Base-by-base conservation (phyloP, 2,113 vertebrate species). In the Electrona antarctica region DNA sequence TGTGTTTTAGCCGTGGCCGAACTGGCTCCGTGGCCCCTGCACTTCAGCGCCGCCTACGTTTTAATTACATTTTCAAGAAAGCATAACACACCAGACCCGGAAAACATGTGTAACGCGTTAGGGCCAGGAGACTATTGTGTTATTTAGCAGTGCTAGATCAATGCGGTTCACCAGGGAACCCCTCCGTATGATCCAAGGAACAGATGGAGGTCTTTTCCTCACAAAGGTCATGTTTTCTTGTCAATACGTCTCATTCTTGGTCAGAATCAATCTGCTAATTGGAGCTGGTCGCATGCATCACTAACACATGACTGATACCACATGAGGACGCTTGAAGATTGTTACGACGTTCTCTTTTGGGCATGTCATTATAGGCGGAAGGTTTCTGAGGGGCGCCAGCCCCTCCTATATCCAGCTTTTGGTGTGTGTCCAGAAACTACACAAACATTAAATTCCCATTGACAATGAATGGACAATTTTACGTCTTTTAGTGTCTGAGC, bases 81-180 rank as follows among this genome's bases (percentile, higher is more conserved):
- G 63, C 11, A 11, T 47, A 60, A 47, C 6, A 3, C 29, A 59
- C 7, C 54, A 73, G 78, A 85, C 85, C 77, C 71, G 67, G 67
- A 82, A 83, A 84, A 83, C 85, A 86, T 86, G 67, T 89, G 81
- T 75, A 63, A 67, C 45, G 21, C 52, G 75, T 88, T 80, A 80
- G n/a, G 21, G 66, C 47, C 56, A 12, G 74, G 21, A 64, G 80
- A 67, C 60, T 60, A 14, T 73, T 56, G 75, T 45, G 29, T 48
- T 78, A 64, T 88, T 86, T 78, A 64, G 33, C 49, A 81, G 76
- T 87, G 83, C 57, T 74, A 73, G 76, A 86, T 83, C 79, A 86
- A 85, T 85, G 84, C 62, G 74, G 74, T 68, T 51, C 74, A 73
- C 60, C 63, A 41, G 64, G 79, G 74, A 77, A 41, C 33, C 71